Evolutionary conservation across 2,888 invertebrate genomes (phyloP).

Genomic region (Calameuta pallipes): DNA sequence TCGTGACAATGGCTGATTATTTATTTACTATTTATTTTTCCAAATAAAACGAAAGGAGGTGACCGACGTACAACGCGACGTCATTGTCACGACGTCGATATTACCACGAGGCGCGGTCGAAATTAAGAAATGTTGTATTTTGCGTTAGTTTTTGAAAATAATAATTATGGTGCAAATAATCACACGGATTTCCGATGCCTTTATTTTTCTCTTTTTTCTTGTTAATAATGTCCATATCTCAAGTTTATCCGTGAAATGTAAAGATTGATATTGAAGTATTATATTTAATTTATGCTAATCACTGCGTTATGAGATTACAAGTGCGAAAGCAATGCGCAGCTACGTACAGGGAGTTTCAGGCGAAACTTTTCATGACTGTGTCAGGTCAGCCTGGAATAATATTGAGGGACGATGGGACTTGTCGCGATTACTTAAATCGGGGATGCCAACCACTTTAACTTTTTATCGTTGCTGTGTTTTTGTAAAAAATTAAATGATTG

Average conservation of each 20-base stretch:
- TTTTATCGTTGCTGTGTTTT: conserved; percentile 53
- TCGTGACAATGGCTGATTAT: not conserved
- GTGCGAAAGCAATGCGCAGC: conserved; percentile 21
- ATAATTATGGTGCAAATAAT: not conserved
- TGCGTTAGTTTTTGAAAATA: conserved; percentile 13
- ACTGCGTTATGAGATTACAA: conserved; percentile 5
- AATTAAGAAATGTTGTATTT: conserved; percentile 19
- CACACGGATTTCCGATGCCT: conserved; percentile 6
- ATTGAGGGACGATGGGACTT: not conserved
- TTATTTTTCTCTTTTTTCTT: conserved; percentile 28
- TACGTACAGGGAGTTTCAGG: conserved; percentile 26
- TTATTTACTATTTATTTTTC: not conserved
- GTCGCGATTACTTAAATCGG: not conserved
- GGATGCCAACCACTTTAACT: conserved; percentile 51
- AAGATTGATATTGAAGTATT: conserved; percentile 46
- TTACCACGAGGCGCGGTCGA: not conserved
- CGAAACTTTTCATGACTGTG: conserved; percentile 37
- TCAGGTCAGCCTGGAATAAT: not conserved
- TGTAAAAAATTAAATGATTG: conserved; percentile 57
- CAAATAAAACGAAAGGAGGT: not conserved
- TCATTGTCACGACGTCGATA: not conserved
- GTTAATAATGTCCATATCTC: conserved; percentile 31
- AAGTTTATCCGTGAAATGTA: conserved; percentile 26
- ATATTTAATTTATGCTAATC: conserved; percentile 40
- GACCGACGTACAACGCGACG: not conserved